Evolutionary conservation across 2,888 invertebrate species (phyloP).

Genomic region (Yponomeuta cagnagella): DNA sequence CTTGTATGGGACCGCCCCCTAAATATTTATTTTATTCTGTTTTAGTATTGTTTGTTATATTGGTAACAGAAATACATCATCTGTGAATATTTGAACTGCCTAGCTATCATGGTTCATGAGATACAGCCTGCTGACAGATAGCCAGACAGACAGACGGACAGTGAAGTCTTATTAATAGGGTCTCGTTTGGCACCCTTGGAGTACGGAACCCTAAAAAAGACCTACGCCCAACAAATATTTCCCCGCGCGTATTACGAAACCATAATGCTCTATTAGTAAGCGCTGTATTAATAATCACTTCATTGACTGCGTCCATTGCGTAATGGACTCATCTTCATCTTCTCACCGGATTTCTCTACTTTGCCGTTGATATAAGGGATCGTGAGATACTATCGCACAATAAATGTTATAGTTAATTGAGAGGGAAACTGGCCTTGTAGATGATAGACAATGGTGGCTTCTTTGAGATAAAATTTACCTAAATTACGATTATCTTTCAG

Average conservation of each 20-base stretch:
- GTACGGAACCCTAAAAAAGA: neutral
- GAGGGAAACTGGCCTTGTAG: neutral
- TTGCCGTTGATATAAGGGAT: neutral
- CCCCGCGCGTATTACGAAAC: neutral
- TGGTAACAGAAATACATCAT: too few relatives aligned
- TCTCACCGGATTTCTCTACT: neutral
- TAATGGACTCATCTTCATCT: neutral
- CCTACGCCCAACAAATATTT: neutral
- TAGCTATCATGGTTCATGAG: too few relatives aligned
- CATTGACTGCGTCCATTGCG: neutral
- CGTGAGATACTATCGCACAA: slow-evolving; percentile 2
- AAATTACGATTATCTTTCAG: neutral
- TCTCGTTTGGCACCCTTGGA: too few relatives aligned
- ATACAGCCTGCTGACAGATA: too few relatives aligned
- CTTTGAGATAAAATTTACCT: neutral
- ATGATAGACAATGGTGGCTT: neutral
- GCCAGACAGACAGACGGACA: too few relatives aligned
- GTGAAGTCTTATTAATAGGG: too few relatives aligned
- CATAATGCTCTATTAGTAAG: slow-evolving; percentile 2
- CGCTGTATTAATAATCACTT: neutral
- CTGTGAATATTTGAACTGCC: too few relatives aligned
- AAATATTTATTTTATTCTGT: too few relatives aligned
- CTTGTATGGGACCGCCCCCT: too few relatives aligned
- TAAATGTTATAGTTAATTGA: neutral
- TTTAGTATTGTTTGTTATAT: too few relatives aligned